phyloP scores from a whole-genome alignment of 2,888 invertebrate species.

The Horisme vitalbata region DNA sequence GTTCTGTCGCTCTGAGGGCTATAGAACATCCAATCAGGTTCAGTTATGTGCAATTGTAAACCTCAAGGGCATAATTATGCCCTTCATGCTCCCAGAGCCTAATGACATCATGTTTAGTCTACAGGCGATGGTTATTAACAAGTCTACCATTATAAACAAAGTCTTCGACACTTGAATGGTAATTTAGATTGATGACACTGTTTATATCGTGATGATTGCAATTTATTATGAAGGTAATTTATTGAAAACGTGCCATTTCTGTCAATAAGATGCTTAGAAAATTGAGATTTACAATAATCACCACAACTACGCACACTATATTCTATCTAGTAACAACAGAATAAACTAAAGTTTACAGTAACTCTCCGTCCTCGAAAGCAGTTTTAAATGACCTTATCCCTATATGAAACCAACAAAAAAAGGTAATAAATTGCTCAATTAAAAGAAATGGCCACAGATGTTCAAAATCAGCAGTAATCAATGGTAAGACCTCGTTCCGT shows the following conservation, averaged over 20 bases:
- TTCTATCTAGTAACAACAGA: too few relatives aligned
- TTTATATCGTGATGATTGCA: constrained; percentile 40
- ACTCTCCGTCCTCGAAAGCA: not conserved
- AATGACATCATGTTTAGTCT: constrained; percentile 64
- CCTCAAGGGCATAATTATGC: constrained; percentile 15
- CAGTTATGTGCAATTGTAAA: not conserved
- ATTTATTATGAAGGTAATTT: constrained; percentile 18
- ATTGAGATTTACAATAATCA: too few relatives aligned
- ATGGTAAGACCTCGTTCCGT: not conserved
- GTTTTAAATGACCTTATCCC: constrained; percentile 2
- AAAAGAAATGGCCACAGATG: constrained; percentile 16
- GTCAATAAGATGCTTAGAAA: constrained; percentile 9
- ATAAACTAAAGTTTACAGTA: too few relatives aligned
- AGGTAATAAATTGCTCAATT: constrained; percentile 25
- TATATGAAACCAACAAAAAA: constrained; percentile 15
- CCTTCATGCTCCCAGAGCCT: constrained; percentile 28
- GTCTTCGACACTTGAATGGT: constrained; percentile 41
- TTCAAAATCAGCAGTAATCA: constrained; percentile 8
- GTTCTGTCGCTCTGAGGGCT: not conserved
- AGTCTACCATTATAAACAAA: constrained; percentile 49
- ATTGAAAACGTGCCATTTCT: constrained; percentile 16
- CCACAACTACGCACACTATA: too few relatives aligned
- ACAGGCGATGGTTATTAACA: constrained; percentile 39
- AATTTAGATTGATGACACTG: constrained; percentile 49
- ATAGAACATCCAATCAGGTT: not conserved